phyloP scores from a whole-genome alignment of 2,113 vertebrate genomes.

The Oncorhynchus tshawytscha region DNA sequence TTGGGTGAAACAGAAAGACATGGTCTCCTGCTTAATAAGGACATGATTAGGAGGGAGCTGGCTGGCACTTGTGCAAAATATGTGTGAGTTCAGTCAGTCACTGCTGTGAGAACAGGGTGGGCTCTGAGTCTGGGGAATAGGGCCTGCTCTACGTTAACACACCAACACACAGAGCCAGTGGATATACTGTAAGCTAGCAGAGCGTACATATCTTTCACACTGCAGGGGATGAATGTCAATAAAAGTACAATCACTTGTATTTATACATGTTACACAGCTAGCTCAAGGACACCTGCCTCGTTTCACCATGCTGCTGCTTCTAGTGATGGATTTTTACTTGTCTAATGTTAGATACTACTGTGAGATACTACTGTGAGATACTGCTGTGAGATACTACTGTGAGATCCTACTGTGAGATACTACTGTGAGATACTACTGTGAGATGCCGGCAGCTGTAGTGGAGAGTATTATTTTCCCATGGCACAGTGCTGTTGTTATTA shows the following conservation, averaged over 20 bases:
- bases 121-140: slow-evolving; percentile 24
- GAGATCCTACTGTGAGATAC: too few relatives aligned
- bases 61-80: slow-evolving; percentile 26
- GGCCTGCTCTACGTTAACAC: slow-evolving; percentile 15
- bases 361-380: not conserved
- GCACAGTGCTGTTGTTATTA: too few relatives aligned
- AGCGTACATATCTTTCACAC: slow-evolving; percentile 4
- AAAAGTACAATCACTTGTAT: slow-evolving; percentile 3
- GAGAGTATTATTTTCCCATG: too few relatives aligned
- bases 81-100: slow-evolving; percentile 21
- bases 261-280: slow-evolving; percentile 5
- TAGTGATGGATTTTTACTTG: not conserved
- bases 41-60: slow-evolving; percentile 35
- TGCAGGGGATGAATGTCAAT: slow-evolving; percentile 10
- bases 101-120: slow-evolving; percentile 19
- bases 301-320: slow-evolving; percentile 6
- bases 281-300: slow-evolving; percentile 5
- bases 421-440: too few relatives aligned
- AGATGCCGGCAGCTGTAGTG: too few relatives aligned
- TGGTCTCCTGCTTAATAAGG: slow-evolving; percentile 34
- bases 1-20: not conserved
- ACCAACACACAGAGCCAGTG: slow-evolving; percentile 10
- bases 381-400: too few relatives aligned
- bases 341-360: not conserved
- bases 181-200: not conserved